Conservation (phyloP, 2,888 invertebrate species). For the Sesia apiformis region DNA sequence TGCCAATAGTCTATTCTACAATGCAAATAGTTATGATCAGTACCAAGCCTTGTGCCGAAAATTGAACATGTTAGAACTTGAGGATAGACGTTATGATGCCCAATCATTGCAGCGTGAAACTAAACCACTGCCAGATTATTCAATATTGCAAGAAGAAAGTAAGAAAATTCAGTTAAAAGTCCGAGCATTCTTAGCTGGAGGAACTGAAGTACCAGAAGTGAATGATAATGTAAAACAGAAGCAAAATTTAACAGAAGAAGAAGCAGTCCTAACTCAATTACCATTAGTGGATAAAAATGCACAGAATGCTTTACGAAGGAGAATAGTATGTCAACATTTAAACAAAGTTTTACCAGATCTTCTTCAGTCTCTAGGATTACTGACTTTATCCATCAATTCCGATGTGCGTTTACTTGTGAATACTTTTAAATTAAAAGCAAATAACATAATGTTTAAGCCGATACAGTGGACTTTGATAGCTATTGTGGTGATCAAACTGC, state of each 20-base stretch:
- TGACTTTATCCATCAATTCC: constrained; percentile 44
- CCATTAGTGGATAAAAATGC: constrained; percentile 80
- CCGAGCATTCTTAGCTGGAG: constrained; percentile 76
- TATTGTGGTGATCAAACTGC: constrained; percentile 79
- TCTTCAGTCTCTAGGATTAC: constrained; percentile 60
- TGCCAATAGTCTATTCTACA: constrained; percentile 46
- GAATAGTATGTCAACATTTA: constrained; percentile 80
- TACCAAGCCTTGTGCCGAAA: constrained; percentile 77
- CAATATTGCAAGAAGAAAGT: constrained; percentile 76
- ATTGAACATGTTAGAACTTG: constrained; percentile 76
- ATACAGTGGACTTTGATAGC: constrained; percentile 81
- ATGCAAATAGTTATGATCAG: constrained; percentile 59
- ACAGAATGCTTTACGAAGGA: constrained; percentile 78
- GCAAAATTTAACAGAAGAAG: constrained; percentile 24
- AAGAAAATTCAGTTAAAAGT: constrained; percentile 78
- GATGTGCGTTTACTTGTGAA: constrained; percentile 72
- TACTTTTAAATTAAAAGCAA: constrained; percentile 79
- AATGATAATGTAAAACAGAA: constrained; percentile 18
- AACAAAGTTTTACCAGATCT: constrained; percentile 77
- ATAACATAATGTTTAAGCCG: constrained; percentile 83
- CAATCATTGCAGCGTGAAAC: constrained; percentile 45
- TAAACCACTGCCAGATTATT: constrained; percentile 78
- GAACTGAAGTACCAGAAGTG: constrained; percentile 49
- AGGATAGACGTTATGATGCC: constrained; percentile 72
- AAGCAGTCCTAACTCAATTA: constrained; percentile 55